Evolutionary conservation across 2,113 vertebrate genomes (phyloP).

Genomic region (Hucho hucho): DNA sequence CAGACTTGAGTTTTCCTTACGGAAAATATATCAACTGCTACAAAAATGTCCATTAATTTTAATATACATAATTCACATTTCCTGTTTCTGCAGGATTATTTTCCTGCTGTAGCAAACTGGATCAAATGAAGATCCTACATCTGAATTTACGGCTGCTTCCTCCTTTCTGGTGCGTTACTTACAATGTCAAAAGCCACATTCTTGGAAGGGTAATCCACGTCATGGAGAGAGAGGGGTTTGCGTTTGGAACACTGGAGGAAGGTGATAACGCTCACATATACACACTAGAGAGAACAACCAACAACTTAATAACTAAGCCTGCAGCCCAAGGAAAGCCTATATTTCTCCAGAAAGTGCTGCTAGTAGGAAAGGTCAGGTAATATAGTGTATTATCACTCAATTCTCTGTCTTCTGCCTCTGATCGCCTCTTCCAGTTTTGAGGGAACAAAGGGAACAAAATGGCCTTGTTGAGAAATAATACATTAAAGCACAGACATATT

Average conservation of each 20-base stretch:
- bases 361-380: constrained; percentile 45
- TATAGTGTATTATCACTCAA: constrained; percentile 27
- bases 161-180: constrained; percentile 5
- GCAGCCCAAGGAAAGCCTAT: constrained; percentile 1
- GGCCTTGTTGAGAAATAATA: no score
- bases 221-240: constrained; percentile 39
- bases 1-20: no score
- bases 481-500: no score
- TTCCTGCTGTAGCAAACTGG: no score
- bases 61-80: no score
- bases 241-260: constrained; percentile 25
- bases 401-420: not conserved
- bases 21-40: no score
- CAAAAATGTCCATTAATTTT: no score
- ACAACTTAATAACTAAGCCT: constrained; percentile 22
- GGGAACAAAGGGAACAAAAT: no score
- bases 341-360: constrained; percentile 25
- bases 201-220: constrained; percentile 41
- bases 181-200: constrained; percentile 33
- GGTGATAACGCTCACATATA: constrained; percentile 26
- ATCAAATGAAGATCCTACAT: no score
- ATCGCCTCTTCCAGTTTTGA: not conserved
- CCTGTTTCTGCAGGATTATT: no score
- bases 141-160: not conserved
- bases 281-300: constrained; percentile 4